These are phyloP conservation scores for Diabrotica undecimpunctata DNA, from an alignment of 1,140 invertebrate genomes.

Conservation along the genomic window DNA sequence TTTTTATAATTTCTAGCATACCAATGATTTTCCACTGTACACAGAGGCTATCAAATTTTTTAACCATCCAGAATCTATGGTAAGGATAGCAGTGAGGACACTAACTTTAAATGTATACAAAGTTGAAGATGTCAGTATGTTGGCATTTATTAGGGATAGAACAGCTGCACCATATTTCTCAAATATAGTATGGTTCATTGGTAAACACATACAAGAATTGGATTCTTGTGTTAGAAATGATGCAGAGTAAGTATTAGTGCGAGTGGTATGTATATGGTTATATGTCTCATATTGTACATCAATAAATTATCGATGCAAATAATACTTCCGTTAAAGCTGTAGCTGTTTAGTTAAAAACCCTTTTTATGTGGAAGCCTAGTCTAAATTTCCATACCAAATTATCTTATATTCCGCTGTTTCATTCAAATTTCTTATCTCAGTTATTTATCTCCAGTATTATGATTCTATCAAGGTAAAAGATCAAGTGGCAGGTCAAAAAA, in stretches of 20 bases:
- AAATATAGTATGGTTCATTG: conserved; percentile 99
- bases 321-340: too few relatives aligned
- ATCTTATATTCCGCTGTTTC: too few relatives aligned
- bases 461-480: too few relatives aligned
- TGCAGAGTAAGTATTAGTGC: conserved; percentile 72
- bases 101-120: conserved; percentile 95
- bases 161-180: conserved; percentile 97
- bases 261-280: background rate
- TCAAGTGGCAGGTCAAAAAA: too few relatives aligned
- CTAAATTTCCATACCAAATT: too few relatives aligned
- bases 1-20: conserved; percentile 69
- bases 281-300: too few relatives aligned
- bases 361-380: too few relatives aligned
- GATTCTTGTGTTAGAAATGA: conserved; percentile 93
- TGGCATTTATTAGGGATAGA: conserved; percentile 91
- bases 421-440: too few relatives aligned
- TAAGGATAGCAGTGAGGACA: conserved; percentile 95
- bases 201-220: conserved; percentile 94
- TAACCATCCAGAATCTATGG: conserved; percentile 98
- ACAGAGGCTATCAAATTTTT: conserved; percentile 99
- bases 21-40: conserved; percentile 98
- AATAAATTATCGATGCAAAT: too few relatives aligned
- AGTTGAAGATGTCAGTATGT: conserved; percentile 93
- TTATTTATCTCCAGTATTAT: too few relatives aligned
- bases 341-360: too few relatives aligned